These are phyloP conservation scores for Crematogaster levior DNA, from an alignment of 2,888 invertebrate species.

Conservation along the genomic window DNA sequence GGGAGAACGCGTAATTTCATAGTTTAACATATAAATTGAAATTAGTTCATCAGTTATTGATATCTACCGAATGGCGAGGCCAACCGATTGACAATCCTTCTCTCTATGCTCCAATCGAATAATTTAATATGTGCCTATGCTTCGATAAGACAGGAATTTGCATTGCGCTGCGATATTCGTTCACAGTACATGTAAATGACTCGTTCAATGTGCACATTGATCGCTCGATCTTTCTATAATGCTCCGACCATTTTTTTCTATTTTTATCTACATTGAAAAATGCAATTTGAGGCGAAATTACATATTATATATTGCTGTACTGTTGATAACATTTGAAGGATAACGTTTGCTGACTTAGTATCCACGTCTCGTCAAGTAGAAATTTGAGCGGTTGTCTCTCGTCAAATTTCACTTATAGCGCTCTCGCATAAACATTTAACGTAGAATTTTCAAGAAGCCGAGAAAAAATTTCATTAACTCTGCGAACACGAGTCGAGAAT, in stretches of 20 bases:
- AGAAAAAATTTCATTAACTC: constrained; percentile 29
- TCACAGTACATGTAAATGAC: neutral
- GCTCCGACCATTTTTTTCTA: neutral
- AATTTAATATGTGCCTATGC: constrained; percentile 33
- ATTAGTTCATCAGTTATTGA: constrained; percentile 34
- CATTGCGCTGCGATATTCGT: constrained; percentile 12
- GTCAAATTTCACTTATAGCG: neutral
- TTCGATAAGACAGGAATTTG: constrained; percentile 14
- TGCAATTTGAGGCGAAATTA: neutral
- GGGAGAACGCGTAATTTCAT: constrained; percentile 20
- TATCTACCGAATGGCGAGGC: constrained; percentile 10
- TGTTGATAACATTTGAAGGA: neutral
- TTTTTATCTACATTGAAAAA: neutral
- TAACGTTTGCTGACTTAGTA: neutral
- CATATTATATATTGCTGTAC: no score
- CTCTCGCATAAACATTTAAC: neutral
- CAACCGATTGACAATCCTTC: constrained; percentile 29
- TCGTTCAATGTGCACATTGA: neutral
- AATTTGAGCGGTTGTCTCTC: neutral
- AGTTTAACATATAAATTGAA: constrained; percentile 61
- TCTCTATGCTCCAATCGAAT: constrained; percentile 45
- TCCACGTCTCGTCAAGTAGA: neutral
- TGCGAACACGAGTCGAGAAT: neutral
- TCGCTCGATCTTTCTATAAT: neutral
- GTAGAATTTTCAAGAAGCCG: neutral